These are phyloP conservation scores for Mormoops blainvillei DNA, from an alignment of 2,113 vertebrate genomes.

Conservation along the genomic window DNA sequence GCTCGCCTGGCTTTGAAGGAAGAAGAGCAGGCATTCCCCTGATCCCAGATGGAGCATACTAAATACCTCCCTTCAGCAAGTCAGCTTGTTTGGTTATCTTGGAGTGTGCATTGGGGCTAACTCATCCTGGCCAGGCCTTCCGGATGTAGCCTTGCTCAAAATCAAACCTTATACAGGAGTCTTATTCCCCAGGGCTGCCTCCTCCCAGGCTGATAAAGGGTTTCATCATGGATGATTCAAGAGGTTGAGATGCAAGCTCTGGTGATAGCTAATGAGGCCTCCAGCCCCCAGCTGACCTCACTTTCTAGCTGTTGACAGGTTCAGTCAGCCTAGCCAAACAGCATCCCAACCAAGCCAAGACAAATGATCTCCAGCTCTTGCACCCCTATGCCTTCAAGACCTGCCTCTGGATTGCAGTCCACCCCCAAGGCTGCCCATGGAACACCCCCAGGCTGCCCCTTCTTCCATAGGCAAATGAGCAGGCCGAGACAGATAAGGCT, in stretches of 20 bases:
- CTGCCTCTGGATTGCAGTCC: background rate
- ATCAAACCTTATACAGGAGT: conserved; percentile 25
- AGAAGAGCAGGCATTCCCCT: background rate
- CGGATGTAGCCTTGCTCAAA: conserved; percentile 50
- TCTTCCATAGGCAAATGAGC: background rate
- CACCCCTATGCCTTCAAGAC: background rate
- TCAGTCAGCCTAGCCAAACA: conserved; percentile 45
- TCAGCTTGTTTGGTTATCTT: conserved; percentile 65
- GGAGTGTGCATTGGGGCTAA: conserved; percentile 22
- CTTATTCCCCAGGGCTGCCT: conserved; percentile 2
- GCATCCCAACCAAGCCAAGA: conserved; percentile 45
- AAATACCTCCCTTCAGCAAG: background rate
- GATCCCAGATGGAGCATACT: conserved; percentile 18
- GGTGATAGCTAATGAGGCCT: conserved; percentile 47
- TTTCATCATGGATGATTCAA: conserved; percentile 43
- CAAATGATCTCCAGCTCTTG: conserved; percentile 19
- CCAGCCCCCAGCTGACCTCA: conserved; percentile 43
- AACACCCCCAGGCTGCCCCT: background rate
- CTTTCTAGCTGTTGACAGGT: conserved; percentile 70
- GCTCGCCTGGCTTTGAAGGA: background rate
- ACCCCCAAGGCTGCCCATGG: background rate
- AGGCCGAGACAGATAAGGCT: fast-evolving
- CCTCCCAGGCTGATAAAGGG: conserved; percentile 45
- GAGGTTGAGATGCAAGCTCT: conserved; percentile 39
- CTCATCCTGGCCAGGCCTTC: conserved; percentile 54